These are phyloP conservation scores for Desmophyllum pertusum DNA, from an alignment of 92 coral and sea anemone genomes.

Conservation along the genomic window DNA sequence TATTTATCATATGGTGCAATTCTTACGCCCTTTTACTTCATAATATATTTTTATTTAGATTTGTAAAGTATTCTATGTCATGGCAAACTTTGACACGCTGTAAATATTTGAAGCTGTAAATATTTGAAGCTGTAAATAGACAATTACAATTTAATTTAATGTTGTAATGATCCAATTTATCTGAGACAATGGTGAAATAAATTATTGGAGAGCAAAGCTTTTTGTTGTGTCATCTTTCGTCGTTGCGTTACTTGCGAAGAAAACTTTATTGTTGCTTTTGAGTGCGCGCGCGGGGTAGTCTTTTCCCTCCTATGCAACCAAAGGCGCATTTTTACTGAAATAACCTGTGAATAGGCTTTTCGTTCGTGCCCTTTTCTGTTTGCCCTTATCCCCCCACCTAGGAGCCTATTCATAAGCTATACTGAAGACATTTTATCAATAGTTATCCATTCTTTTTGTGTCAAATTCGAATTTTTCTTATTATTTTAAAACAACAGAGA, in stretches of 20 bases:
- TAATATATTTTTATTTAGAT: neutral
- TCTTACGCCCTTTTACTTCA: neutral
- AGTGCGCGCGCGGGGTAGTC: too few species aligned
- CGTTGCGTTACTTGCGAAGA: too few species aligned
- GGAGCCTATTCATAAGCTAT: neutral
- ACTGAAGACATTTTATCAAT: neutral
- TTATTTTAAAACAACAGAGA: too few species aligned
- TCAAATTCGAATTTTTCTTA: neutral
- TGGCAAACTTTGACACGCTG: constrained; percentile 7
- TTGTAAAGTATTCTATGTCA: constrained; percentile 12
- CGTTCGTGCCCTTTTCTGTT: too few species aligned
- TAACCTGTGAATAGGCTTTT: too few species aligned
- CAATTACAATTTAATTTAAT: neutral
- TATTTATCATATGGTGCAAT: constrained; percentile 15
- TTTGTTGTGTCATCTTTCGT: neutral
- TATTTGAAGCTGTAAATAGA: neutral
- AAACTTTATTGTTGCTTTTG: neutral
- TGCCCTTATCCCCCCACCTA: neutral
- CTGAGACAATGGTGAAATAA: constrained; percentile 5
- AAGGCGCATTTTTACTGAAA: too few species aligned
- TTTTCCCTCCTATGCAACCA: too few species aligned
- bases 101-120: neutral
- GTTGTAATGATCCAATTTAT: neutral
- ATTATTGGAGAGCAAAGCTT: neutral
- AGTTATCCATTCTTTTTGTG: neutral